Evolutionary conservation across 2,113 vertebrate genomes (phyloP), one percentile per base, ranked within the genome.

Genomic region (Phoxinus phoxinus): DNA sequence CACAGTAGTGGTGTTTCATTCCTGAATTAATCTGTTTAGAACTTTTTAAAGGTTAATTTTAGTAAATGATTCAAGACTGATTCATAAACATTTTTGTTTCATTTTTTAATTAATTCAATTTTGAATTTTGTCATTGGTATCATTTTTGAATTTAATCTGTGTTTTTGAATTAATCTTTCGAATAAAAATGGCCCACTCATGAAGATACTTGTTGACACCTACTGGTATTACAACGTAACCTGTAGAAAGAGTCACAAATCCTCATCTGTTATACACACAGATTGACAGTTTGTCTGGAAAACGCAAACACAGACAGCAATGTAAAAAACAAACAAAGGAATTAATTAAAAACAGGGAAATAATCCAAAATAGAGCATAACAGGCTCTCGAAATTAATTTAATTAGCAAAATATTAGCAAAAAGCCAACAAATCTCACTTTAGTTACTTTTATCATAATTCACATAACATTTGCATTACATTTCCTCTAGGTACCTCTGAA

Each of bases 401-500:
- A 65, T 65, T 30, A 65, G n/a, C n/a, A 25, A 61, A 25, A 12
- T n/a, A 61, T 61, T 25, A 61, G 27, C 27, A 65, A 32, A 65
- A 27, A 15, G 30, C 27, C 13, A 65, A 27, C 63, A 35, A 8
- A 19, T 19, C 65, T 69, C 19, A 21, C 65, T 69, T 53, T 17
- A 56, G 15, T 30, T 53, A 3, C 21, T 77, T 11, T 81, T 63
- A 25, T 51, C n/a, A n/a, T 8, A 51, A 37, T 53, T 51, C 4
- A 17, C 4, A 51, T 37, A 41, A 67, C 13, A 56, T 17, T 21
- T n/a, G n/a, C 37, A 85, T 48, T 12, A 48, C 27, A 75, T 83
- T 84, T 89, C 58, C 25, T 63, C 72, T 85, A 90, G 89, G 85
- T 80, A 9, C 32, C 12, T 41, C 59, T 21, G 77, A 84, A 27